phyloP scores from a whole-genome alignment of 2,113 vertebrate genomes.

The Pelodiscus sinensis region DNA sequence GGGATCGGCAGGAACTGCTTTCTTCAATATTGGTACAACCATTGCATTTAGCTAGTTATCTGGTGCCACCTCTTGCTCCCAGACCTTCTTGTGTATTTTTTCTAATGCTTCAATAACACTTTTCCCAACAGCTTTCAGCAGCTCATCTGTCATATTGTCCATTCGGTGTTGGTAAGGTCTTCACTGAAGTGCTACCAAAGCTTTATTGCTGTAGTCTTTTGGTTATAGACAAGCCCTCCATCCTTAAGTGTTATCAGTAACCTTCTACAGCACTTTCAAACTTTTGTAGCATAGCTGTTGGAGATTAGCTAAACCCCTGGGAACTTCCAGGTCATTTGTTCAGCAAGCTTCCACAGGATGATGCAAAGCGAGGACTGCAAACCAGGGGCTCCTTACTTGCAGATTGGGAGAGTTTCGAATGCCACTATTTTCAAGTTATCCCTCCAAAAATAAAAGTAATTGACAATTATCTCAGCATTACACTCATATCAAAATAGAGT shows the following conservation, averaged over 20 bases:
- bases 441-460: not conserved
- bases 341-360: accelerated
- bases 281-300: not conserved
- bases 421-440: not conserved
- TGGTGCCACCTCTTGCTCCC: not conserved
- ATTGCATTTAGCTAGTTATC: not conserved
- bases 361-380: not conserved
- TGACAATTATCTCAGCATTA: not conserved
- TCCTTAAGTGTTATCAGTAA: not conserved
- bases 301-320: not conserved
- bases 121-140: not conserved
- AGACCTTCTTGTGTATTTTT: not conserved
- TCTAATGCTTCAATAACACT: not conserved
- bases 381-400: not conserved
- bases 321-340: not conserved
- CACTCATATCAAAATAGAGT: not conserved
- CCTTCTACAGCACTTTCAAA: not conserved
- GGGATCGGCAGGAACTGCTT: not conserved
- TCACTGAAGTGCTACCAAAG: not conserved
- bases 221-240: not conserved
- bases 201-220: not conserved
- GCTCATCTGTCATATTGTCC: not conserved
- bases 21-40: not conserved
- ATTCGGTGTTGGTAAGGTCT: not conserved
- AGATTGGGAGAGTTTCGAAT: not conserved